Evolutionary conservation across 2,113 vertebrate genomes (phyloP), one percentile per base, ranked within the genome.

Genomic region (Erpornis zantholeuca): DNA sequence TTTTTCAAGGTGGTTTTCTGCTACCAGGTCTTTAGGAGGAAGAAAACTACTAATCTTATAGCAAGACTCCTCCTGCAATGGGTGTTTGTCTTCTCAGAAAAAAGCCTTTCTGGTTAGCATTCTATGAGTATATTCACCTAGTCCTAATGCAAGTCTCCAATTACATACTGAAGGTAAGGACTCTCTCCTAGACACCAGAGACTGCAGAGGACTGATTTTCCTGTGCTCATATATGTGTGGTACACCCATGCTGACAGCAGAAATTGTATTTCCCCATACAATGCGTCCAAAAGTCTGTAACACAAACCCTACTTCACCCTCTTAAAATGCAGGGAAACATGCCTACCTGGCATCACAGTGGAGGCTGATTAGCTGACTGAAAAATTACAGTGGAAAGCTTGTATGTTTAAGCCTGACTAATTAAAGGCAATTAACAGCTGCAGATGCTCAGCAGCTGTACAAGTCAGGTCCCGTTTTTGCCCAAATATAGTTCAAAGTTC

Each of bases 371-470:
- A 38, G 87, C 14, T 85, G 66, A 72, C 73, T 78, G 56, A 70
- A 78, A 87, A 90, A 82, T 44, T 33, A 82, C 40, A 36, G 66
- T 16, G 33, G 28, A 92, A 94, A 82, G 28, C 53, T 50, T 44
- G 15, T 80, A 50, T 47, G 54, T 66, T 95, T 61, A 87, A 88
- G 47, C 75, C 66, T 90, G 75, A 42, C 63, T 77, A 63, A 93
- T 94, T 82, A 66, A 72, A 80, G 22, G 57, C 66, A 85, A 60
- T 72, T 78, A 93, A 63, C 42, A 94, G 64, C 70, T 49, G 31
- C 78, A 94, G 81, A 91, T 81, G 70, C 27, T 83, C 71, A 86
- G 64, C 82, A 93, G 78, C 56, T 95, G 66, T 66, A 29, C 24
- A 63, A 86, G 44, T 47, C 78, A 86, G 71, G 75, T 73, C 75